These are phyloP conservation scores for Telenomus remus DNA, from an alignment of 1,140 invertebrate species.

Conservation along the genomic window DNA sequence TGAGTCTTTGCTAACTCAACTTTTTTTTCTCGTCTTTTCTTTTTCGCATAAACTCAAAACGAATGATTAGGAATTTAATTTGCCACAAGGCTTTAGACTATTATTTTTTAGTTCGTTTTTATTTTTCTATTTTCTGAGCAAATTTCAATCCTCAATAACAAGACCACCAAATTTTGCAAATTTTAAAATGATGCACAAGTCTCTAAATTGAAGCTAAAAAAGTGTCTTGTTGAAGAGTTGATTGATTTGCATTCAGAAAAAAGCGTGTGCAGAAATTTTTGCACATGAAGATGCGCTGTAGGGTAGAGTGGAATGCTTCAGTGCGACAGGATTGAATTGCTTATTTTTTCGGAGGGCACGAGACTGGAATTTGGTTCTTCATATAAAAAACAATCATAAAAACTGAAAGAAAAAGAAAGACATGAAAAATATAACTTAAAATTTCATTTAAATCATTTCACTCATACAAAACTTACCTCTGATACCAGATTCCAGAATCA, in stretches of 20 bases:
- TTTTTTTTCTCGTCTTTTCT: conserved; percentile 28
- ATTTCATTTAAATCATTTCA: background rate
- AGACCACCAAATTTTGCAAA: no score
- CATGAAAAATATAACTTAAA: background rate
- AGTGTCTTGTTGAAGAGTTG: conserved; percentile 32
- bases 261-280: conserved; percentile 71
- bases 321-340: conserved; percentile 68
- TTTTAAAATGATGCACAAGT: no score
- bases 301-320: conserved; percentile 70
- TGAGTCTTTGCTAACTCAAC: conserved; percentile 29
- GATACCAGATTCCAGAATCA: conserved; percentile 57
- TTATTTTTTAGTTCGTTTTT: conserved; percentile 13
- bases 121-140: no score
- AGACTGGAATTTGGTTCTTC: conserved; percentile 70
- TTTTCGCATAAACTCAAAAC: conserved; percentile 26
- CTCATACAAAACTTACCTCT: conserved; percentile 20
- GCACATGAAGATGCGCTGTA: conserved; percentile 69
- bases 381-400: no score
- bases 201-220: no score
- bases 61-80: conserved; percentile 58
- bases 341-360: conserved; percentile 75
- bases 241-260: conserved; percentile 58
- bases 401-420: no score
- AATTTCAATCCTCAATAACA: no score
- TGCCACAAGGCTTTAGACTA: conserved; percentile 23